Conservation (phyloP, 2,113 vertebrate species). For the Cheilinus undulatus region DNA sequence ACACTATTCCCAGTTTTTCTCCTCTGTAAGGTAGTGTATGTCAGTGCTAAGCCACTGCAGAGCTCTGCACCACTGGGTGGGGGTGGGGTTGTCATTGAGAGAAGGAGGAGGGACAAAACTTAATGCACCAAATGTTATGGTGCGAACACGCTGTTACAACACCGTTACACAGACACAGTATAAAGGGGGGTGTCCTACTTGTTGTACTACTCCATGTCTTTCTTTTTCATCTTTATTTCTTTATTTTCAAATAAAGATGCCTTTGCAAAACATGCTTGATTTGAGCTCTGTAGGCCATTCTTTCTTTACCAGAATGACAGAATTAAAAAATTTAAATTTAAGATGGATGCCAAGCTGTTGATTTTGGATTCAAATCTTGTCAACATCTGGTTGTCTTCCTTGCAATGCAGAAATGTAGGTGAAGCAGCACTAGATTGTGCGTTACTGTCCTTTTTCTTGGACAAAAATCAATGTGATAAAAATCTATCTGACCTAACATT, state of each 20-base stretch:
- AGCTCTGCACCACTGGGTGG: conserved; percentile 59
- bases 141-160: neutral
- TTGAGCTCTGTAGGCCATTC: too few species aligned
- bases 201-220: too few species aligned
- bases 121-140: conserved; percentile 23
- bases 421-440: neutral
- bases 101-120: conserved; percentile 33
- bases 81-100: conserved; percentile 41
- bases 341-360: neutral
- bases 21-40: conserved; percentile 17
- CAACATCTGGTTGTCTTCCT: too few species aligned
- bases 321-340: neutral
- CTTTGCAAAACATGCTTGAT: neutral
- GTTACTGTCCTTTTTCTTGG: neutral
- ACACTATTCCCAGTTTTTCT: conserved; percentile 30
- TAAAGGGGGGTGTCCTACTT: neutral
- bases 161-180: neutral
- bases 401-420: too few species aligned
- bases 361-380: too few species aligned
- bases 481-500: too few species aligned
- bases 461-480: neutral
- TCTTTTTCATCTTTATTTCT: too few species aligned
- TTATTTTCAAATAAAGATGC: neutral
- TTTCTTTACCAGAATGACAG: neutral
- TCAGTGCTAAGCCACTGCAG: conserved; percentile 66